Percentiles rank a stretch among this genome's conserved stretches.
These are phyloP conservation scores for Eupeodes luniger DNA, from an alignment of 2,888 invertebrate genomes.

Conservation along the genomic window DNA sequence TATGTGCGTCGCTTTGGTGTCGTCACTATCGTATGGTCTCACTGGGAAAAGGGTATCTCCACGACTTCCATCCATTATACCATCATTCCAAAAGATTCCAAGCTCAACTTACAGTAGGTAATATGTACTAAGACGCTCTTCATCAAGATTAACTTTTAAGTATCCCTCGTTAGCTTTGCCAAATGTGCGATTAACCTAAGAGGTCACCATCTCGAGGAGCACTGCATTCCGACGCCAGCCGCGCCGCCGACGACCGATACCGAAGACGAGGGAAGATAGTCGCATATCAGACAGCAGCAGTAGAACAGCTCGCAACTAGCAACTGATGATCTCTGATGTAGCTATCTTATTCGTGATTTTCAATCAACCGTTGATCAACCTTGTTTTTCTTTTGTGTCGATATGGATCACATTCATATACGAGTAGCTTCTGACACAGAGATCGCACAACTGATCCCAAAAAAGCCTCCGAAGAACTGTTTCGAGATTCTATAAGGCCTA, in stretches of 20 bases:
- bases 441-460: conserved; percentile 56
- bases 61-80: conserved; percentile 19
- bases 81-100: background rate
- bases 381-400: conserved; percentile 37
- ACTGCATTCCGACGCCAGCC: background rate
- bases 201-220: conserved; percentile 61
- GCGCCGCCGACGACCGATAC: no score
- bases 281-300: background rate
- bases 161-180: conserved; percentile 56
- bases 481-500: conserved; percentile 18
- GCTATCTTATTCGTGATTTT: conserved; percentile 55
- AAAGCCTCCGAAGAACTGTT: conserved; percentile 55
- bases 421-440: conserved; percentile 42
- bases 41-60: conserved; percentile 18
- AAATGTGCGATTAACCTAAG: conserved; percentile 72
- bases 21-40: background rate
- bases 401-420: conserved; percentile 45
- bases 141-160: conserved; percentile 59
- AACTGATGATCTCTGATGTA: background rate
- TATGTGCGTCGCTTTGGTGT: conserved; percentile 3
- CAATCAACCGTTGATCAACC: conserved; percentile 68
- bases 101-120: background rate
- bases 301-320: background rate
- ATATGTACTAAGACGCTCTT: conserved; percentile 25
- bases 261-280: background rate